Conservation (phyloP, 2,888 invertebrate species). For the Nysson spinosus region DNA sequence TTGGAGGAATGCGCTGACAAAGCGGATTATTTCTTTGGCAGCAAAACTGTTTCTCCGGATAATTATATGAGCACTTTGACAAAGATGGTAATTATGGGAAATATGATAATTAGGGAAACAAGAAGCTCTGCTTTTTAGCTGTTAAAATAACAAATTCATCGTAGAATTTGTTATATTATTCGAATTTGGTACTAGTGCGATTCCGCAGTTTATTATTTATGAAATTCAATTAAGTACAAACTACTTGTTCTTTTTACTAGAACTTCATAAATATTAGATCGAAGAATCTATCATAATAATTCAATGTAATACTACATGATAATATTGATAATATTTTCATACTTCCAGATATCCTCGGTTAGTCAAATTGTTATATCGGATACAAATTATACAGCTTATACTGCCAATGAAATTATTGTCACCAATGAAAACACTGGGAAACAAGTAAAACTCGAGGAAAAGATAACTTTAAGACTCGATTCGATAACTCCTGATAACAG, state of each 20-base stretch:
- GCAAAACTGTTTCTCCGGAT: not conserved
- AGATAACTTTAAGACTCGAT: slow-evolving; percentile 16
- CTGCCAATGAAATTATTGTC: slow-evolving; percentile 9
- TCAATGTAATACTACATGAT: not conserved
- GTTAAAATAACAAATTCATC: too few species aligned
- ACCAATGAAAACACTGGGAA: not conserved
- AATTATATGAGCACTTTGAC: not conserved
- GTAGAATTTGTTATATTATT: too few species aligned
- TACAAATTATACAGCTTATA: slow-evolving; percentile 14
- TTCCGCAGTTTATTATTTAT: too few species aligned
- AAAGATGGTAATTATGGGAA: not conserved
- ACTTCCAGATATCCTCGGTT: slow-evolving; percentile 15
- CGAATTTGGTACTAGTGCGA: too few species aligned
- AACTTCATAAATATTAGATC: too few species aligned
- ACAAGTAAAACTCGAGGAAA: slow-evolving; percentile 7
- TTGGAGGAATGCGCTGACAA: slow-evolving; percentile 33
- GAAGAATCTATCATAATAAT: not conserved
- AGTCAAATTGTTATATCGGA: slow-evolving; percentile 18
- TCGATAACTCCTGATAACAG: not conserved
- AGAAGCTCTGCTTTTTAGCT: too few species aligned
- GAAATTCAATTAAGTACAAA: too few species aligned
- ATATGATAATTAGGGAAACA: too few species aligned
- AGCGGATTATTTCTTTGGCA: slow-evolving; percentile 11
- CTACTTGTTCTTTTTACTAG: too few species aligned
- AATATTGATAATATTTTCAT: not conserved